phyloP scores from a whole-genome alignment of 2,797 vertebrate species.

The Parauchenoglanis punctatus region DNA sequence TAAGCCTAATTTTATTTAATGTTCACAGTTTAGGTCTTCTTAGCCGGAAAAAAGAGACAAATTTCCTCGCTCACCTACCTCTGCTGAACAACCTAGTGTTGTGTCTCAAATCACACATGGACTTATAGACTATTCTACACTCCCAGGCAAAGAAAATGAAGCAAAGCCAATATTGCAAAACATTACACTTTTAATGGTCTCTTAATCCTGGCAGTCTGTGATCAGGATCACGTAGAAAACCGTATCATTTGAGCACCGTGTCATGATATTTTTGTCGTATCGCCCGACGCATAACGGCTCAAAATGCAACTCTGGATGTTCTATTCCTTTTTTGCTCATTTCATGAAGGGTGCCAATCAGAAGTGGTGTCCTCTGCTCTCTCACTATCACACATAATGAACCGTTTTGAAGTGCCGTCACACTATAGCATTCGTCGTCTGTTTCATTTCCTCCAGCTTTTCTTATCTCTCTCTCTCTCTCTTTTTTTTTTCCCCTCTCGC shows the following conservation, averaged over 20 bases:
- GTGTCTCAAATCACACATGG: not conserved
- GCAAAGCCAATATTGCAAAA: too few relatives aligned
- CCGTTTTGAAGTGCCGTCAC: slow-evolving; percentile 27
- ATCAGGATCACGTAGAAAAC: not conserved
- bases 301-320: not conserved
- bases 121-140: not conserved
- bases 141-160: too few relatives aligned
- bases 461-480: slow-evolving; percentile 27
- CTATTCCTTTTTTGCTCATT: not conserved
- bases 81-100: not conserved
- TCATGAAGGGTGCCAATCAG: not conserved
- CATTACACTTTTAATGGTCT: not conserved
- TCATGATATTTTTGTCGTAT: not conserved
- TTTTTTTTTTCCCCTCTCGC: slow-evolving; percentile 4
- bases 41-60: not conserved
- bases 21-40: too few relatives aligned
- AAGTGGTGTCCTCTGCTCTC: not conserved
- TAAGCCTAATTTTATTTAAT: not conserved
- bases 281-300: not conserved
- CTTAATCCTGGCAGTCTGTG: not conserved
- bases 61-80: not conserved
- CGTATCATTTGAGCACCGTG: not conserved
- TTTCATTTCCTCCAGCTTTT: slow-evolving; percentile 37
- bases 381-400: not conserved
- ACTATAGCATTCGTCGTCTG: slow-evolving; percentile 18